These are phyloP conservation scores for Trematomus loennbergii DNA, from an alignment of 2,113 vertebrate species.

Conservation along the genomic window DNA sequence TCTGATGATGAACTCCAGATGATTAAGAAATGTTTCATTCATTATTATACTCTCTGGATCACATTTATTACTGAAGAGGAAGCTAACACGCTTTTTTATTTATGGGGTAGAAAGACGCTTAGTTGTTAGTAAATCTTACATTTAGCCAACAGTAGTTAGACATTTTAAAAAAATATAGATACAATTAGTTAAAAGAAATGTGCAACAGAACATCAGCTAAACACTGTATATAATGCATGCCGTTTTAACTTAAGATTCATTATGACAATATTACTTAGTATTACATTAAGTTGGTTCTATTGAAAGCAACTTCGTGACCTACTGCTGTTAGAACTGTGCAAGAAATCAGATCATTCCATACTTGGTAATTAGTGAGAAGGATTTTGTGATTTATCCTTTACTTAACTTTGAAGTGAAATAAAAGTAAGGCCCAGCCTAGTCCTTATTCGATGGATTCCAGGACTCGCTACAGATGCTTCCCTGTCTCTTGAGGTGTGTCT, in stretches of 20 bases:
- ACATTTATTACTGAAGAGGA: background rate
- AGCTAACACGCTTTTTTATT: background rate
- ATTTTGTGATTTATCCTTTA: background rate
- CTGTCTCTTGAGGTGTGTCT: constrained; percentile 61
- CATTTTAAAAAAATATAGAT: background rate
- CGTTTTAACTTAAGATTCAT: background rate
- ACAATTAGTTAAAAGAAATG: background rate
- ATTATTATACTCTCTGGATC: background rate
- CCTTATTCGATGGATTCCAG: constrained; percentile 36
- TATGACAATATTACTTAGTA: background rate
- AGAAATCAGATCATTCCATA: background rate
- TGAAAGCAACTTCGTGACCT: background rate
- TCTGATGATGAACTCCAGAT: constrained; percentile 38
- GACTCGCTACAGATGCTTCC: constrained; percentile 55
- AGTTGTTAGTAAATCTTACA: background rate
- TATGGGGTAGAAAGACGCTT: background rate
- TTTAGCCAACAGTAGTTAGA: background rate
- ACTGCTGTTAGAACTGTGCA: background rate
- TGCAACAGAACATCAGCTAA: background rate
- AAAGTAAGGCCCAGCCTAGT: constrained; percentile 11
- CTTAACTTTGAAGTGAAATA: no score
- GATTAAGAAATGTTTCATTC: constrained; percentile 19
- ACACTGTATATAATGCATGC: background rate
- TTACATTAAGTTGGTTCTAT: background rate
- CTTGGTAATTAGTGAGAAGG: background rate